phyloP scores from a whole-genome alignment of 1,140 invertebrate species.

The Cydia fagiglandana region DNA sequence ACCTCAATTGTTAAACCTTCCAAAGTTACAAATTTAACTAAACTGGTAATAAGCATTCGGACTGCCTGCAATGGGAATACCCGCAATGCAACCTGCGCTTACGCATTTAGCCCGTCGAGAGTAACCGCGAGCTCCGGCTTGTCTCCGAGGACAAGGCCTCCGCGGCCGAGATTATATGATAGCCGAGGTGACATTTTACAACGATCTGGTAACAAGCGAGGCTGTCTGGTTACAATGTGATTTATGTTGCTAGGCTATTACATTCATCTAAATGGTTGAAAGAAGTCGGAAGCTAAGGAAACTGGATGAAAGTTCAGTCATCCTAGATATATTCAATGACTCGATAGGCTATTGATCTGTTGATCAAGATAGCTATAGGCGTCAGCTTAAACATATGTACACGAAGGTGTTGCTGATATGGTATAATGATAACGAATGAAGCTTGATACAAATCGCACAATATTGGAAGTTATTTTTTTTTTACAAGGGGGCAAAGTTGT shows the following conservation, averaged over 20 bases:
- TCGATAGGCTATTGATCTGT: too few relatives aligned
- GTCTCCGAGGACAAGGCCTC: constrained; percentile 45
- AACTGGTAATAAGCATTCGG: neutral
- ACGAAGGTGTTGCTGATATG: too few relatives aligned
- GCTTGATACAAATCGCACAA: too few relatives aligned
- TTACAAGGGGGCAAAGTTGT: too few relatives aligned
- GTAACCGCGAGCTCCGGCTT: constrained; percentile 46
- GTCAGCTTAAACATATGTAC: too few relatives aligned
- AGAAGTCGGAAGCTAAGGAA: neutral
- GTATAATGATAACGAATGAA: too few relatives aligned
- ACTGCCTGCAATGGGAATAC: neutral
- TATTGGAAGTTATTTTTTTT: too few relatives aligned
- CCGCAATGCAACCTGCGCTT: constrained; percentile 30
- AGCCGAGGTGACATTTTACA: constrained; percentile 10
- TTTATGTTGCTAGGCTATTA: neutral
- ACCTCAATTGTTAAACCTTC: too few relatives aligned
- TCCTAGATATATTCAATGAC: too few relatives aligned
- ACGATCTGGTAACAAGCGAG: neutral
- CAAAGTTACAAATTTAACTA: neutral
- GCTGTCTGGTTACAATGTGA: neutral
- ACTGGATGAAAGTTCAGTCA: neutral
- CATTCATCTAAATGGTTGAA: neutral
- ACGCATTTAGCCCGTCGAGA: constrained; percentile 39
- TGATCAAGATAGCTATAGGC: too few relatives aligned
- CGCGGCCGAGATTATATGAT: constrained; percentile 23